These are phyloP conservation scores for Halcyon badia DNA, from an alignment of 2,797 vertebrate species.

Conservation along the genomic window DNA sequence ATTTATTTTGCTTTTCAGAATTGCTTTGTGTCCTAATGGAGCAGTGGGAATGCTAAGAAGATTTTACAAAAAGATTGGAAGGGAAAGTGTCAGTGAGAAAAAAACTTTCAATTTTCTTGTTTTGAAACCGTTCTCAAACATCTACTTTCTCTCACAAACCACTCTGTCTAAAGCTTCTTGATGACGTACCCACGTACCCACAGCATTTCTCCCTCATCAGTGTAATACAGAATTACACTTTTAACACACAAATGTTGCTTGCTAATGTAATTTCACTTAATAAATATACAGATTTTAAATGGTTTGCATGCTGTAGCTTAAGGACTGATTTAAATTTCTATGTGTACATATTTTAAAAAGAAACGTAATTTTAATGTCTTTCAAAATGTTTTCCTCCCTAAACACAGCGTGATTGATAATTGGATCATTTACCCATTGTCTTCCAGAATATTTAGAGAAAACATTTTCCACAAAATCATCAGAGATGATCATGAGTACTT, in stretches of 20 bases:
- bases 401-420: background rate
- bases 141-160: background rate
- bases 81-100: background rate
- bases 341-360: background rate
- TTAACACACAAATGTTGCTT: background rate
- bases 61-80: background rate
- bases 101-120: background rate
- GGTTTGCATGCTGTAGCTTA: background rate
- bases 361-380: background rate
- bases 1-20: conserved; percentile 40
- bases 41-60: background rate
- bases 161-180: background rate
- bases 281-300: background rate
- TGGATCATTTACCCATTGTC: background rate
- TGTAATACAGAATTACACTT: background rate
- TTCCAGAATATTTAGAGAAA: background rate
- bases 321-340: background rate
- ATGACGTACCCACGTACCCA: fast-evolving
- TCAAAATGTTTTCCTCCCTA: background rate
- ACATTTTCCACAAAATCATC: background rate
- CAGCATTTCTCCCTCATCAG: background rate
- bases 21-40: background rate
- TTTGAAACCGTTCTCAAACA: background rate
- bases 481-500: background rate
- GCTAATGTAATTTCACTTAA: background rate